Base-by-base conservation (phyloP, 2,797 vertebrate genomes). In the Lepilemur septentrionalis region DNA sequence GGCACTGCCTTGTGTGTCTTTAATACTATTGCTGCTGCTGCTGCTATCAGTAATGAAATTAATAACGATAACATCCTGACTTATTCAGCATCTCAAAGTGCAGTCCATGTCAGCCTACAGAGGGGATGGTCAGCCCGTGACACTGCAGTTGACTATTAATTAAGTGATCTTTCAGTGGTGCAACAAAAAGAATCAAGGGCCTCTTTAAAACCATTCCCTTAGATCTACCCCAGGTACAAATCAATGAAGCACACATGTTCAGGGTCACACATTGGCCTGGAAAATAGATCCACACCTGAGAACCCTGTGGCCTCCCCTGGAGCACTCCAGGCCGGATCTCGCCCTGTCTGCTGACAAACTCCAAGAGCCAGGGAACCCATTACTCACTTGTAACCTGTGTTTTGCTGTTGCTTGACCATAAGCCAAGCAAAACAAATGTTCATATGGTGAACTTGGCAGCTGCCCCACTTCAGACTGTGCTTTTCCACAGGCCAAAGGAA, bases 401-500 rank as follows among this genome's bases (percentile, higher is more conserved):
- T 89, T 78, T 30, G 4, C 91, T 96, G 55, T 84, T 86, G 48
- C 70, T 72, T 30, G 96, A 83, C 35, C 18, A 14, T 12, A 57
- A 61, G 89, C 72, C 97, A 97, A 93, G 50, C 92, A 84, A 93
- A 95, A 89, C 1, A 7, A 91, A 72, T 38, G 57, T 48, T 90
- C 41, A 81, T 76, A 69, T 7, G 75, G 90, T 22, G 14, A 28
- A 7, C 4, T 93, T 93, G 97, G 97, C 97, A 93, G 85, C 83
- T 1, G 0, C 46, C 91, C 90, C 48, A 28, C 41, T 90, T 22
- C 91, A 96, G 88, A 85, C 48, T 87, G 75, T 63, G 80, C 63
- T 89, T 80, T 75, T 65, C 43, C 61, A 32, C 46, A 84, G 67
- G 25, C 84, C 32, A 22, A 81, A 83, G 82, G 35, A 25, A 65